A percentile compares a stretch with the other conserved stretches of the same genome.
Evolutionary conservation across 1,140 invertebrate genomes (phyloP).

Genomic region (Belonocnema kinseyi): DNA sequence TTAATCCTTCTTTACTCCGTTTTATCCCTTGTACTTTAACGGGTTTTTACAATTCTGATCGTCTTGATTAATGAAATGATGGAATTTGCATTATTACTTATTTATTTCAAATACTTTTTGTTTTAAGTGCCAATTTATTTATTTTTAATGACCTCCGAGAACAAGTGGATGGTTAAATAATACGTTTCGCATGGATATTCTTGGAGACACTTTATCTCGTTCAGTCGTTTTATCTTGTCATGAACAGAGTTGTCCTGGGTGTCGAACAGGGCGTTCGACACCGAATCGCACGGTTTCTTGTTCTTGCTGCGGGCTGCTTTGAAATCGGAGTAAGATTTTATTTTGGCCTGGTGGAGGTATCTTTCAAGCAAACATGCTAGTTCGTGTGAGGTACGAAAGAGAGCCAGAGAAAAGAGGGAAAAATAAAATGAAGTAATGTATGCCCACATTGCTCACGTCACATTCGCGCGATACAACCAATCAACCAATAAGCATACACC

Average conservation of each 20-base stretch:
- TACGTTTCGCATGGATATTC: not conserved
- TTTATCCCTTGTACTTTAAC: conserved; percentile 9
- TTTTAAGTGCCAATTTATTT: not conserved
- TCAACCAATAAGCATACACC: too few relatives aligned
- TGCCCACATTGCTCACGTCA: conserved; percentile 29
- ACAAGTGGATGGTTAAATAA: not conserved
- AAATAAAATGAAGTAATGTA: conserved; percentile 35
- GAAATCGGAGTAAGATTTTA: conserved; percentile 46
- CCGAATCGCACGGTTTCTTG: conserved; percentile 47
- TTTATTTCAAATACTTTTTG: not conserved
- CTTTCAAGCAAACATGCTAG: conserved; percentile 18
- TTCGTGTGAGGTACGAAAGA: conserved; percentile 1
- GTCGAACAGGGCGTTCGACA: conserved; percentile 50
- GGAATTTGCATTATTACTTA: not conserved
- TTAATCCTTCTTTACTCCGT: conserved; percentile 13
- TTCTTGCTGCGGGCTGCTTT: conserved; percentile 39
- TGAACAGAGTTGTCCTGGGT: conserved; percentile 42
- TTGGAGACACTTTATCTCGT: conserved; percentile 25
- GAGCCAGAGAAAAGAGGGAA: conserved; percentile 32
- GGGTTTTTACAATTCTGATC: conserved; percentile 7
- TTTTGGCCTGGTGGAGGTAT: conserved; percentile 33
- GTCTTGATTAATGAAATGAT: not conserved
- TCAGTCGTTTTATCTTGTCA: conserved; percentile 41
- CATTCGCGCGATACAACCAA: too few relatives aligned
- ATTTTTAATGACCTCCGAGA: not conserved